Percentiles rank a stretch among this genome's conserved stretches.
phyloP scores from a whole-genome alignment of 1,140 invertebrate genomes.

The Lepidostoma basale region DNA sequence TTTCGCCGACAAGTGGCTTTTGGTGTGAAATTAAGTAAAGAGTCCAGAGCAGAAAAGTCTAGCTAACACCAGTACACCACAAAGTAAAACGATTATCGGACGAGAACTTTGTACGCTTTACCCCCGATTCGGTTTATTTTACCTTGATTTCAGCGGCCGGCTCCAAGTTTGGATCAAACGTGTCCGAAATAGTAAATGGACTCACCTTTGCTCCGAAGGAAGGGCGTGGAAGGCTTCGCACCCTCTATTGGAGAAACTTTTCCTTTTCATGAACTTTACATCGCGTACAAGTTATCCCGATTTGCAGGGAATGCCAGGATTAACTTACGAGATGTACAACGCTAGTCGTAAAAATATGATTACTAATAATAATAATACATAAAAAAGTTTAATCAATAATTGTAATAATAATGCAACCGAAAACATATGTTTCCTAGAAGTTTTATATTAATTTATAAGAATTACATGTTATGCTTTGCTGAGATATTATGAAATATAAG shows the following conservation, averaged over 20 bases:
- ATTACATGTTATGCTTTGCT: too few species aligned
- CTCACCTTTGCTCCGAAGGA: background rate
- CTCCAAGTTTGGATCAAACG: background rate
- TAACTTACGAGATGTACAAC: too few species aligned
- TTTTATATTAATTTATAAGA: too few species aligned
- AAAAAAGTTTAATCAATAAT: background rate
- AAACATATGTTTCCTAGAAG: background rate
- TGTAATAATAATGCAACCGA: background rate
- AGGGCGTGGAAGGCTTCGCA: background rate
- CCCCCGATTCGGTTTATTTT: background rate
- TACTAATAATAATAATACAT: background rate
- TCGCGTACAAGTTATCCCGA: background rate
- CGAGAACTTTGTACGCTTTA: background rate
- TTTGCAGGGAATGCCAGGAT: background rate
- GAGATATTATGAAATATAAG: too few species aligned
- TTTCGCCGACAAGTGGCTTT: too few species aligned
- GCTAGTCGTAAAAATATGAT: too few species aligned
- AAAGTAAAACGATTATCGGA: too few species aligned
- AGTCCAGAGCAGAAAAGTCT: too few species aligned
- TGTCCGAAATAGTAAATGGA: constrained; percentile 9
- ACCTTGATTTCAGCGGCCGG: background rate
- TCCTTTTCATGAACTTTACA: constrained; percentile 1
- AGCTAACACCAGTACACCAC: too few species aligned
- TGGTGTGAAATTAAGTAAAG: too few species aligned
- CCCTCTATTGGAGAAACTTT: background rate